Evolutionary conservation across 2,113 vertebrate genomes (phyloP).

Genomic region (Nothoprocta pentlandii): DNA sequence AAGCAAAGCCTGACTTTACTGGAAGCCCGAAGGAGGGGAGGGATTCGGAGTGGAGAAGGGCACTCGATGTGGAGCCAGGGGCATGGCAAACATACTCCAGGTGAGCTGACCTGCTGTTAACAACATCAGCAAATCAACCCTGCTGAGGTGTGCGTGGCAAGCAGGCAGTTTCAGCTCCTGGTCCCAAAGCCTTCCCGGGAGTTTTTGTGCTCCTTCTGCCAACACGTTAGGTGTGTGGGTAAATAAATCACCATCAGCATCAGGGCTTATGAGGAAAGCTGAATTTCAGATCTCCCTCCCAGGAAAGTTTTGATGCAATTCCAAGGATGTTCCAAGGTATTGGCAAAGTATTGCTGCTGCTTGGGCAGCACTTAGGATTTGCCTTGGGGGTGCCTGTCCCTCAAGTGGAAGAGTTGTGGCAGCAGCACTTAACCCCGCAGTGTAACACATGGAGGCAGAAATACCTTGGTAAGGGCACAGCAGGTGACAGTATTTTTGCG

Average conservation of each 20-base stretch:
- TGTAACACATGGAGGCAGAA: conserved; percentile 7
- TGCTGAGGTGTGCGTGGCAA: rapidly evolving
- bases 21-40: conserved; percentile 35
- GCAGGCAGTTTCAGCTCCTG: neutral
- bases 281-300: neutral
- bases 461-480: neutral
- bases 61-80: neutral
- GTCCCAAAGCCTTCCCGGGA: neutral
- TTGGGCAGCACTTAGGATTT: neutral
- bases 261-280: no score
- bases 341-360: neutral
- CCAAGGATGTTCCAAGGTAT: no score
- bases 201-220: neutral
- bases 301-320: neutral
- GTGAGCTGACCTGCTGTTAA: neutral
- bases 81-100: neutral
- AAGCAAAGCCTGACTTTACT: conserved; percentile 45
- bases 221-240: neutral
- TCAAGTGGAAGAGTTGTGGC: neutral
- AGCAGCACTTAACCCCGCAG: neutral
- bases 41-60: neutral
- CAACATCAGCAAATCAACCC: neutral
- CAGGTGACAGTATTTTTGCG: neutral
- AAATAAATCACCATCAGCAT: no score
- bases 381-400: neutral